phyloP scores from a whole-genome alignment of 2,888 invertebrate genomes.

The Sycophila texana region DNA sequence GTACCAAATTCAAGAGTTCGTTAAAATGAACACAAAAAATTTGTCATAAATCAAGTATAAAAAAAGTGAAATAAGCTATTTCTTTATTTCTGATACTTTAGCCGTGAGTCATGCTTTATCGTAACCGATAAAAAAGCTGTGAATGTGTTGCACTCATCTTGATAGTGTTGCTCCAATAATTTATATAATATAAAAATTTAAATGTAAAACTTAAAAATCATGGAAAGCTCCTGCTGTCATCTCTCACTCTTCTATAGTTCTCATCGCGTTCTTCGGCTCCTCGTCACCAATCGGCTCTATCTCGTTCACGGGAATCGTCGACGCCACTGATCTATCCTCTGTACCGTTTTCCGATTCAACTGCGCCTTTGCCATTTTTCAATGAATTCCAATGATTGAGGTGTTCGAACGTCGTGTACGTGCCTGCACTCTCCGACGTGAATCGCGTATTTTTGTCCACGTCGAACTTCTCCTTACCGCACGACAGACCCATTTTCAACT shows the following conservation, averaged over 20 bases:
- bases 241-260: conserved; percentile 12
- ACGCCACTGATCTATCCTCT: conserved; percentile 21
- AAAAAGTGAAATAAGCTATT: neutral
- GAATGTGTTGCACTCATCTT: too few species aligned
- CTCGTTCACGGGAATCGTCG: conserved; percentile 24
- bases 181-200: neutral
- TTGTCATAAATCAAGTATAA: neutral
- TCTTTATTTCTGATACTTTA: too few species aligned
- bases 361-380: conserved; percentile 30
- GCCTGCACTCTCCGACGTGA: conserved; percentile 30
- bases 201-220: too few species aligned
- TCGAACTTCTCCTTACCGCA: conserved; percentile 45
- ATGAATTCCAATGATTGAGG: conserved; percentile 29
- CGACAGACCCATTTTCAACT: conserved; percentile 41
- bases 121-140: too few species aligned
- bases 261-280: conserved; percentile 13
- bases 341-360: neutral
- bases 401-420: conserved; percentile 45
- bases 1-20: neutral
- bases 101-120: too few species aligned
- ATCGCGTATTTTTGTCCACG: conserved; percentile 36
- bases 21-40: neutral
- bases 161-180: neutral
- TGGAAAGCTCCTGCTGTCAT: neutral
- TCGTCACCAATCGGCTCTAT: conserved; percentile 15